Evolutionary conservation across 1,140 invertebrate genomes (phyloP).

Genomic region (Drosophila paulistorum): DNA sequence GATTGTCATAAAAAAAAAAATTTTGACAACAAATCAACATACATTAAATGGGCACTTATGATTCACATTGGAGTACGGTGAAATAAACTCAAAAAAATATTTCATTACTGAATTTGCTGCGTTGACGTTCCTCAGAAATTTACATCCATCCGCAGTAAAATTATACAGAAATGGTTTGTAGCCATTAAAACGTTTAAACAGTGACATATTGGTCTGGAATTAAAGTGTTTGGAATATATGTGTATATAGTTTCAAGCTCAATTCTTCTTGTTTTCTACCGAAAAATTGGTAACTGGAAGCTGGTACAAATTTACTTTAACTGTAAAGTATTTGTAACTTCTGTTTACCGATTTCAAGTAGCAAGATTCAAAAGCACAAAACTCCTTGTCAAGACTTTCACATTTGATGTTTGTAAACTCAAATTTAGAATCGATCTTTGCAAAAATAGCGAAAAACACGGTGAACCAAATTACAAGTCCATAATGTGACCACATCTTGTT

Average conservation of each 20-base stretch:
- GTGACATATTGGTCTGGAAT: not conserved
- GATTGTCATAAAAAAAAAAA: no score
- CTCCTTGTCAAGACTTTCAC: not conserved
- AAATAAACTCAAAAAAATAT: no score
- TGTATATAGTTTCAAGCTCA: no score
- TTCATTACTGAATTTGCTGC: no score
- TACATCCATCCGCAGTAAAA: no score
- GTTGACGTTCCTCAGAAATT: no score
- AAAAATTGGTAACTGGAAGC: not conserved
- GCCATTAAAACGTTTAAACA: not conserved
- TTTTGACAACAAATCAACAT: no score
- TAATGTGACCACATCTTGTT: not conserved
- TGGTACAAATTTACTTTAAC: not conserved
- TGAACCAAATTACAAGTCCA: not conserved
- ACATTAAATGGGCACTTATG: no score
- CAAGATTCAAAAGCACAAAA: not conserved
- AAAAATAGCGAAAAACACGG: not conserved
- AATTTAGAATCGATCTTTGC: not conserved
- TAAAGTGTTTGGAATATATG: no score
- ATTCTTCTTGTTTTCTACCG: not conserved
- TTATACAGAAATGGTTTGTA: no score
- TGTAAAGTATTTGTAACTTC: not conserved
- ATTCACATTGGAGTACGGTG: no score
- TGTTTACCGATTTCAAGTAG: not conserved
- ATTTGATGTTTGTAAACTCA: not conserved